Conservation (phyloP, 2,888 invertebrate genomes). For the Mythimna vitellina region DNA sequence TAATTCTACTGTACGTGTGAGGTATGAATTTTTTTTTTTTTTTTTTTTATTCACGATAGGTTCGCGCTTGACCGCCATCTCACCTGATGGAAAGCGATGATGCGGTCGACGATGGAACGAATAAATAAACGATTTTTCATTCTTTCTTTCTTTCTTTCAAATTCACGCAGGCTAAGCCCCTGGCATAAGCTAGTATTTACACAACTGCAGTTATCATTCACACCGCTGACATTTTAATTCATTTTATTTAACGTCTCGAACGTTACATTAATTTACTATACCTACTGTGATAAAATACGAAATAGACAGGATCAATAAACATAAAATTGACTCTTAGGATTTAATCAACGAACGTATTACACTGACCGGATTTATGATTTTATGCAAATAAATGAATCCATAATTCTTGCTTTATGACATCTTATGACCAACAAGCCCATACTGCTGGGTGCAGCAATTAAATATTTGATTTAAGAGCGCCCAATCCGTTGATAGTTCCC, state of each 20-base stretch:
- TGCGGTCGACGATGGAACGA: too few species aligned
- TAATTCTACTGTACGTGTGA: too few species aligned
- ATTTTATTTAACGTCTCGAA: neutral
- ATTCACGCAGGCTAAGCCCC: too few species aligned
- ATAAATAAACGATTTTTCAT: too few species aligned
- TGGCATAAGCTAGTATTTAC: too few species aligned
- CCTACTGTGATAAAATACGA: neutral
- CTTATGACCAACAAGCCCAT: conserved; percentile 6
- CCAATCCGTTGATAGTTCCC: too few species aligned
- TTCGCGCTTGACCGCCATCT: too few species aligned
- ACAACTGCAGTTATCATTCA: too few species aligned
- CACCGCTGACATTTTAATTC: neutral
- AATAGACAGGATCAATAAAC: neutral
- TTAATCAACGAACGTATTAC: conserved; percentile 1
- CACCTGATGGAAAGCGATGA: too few species aligned
- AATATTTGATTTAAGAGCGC: conserved; percentile 4
- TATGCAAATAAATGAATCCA: conserved; percentile 16
- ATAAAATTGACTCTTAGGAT: conserved; percentile 7
- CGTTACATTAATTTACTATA: neutral
- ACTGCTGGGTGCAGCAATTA: conserved; percentile 18
- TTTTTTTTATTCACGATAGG: too few species aligned
- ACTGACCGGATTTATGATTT: neutral
- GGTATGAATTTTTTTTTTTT: too few species aligned
- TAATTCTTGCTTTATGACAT: neutral
- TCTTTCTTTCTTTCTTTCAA: too few species aligned